phyloP scores from a whole-genome alignment of 2,888 invertebrate genomes.

The Oxystoma pomonae region DNA sequence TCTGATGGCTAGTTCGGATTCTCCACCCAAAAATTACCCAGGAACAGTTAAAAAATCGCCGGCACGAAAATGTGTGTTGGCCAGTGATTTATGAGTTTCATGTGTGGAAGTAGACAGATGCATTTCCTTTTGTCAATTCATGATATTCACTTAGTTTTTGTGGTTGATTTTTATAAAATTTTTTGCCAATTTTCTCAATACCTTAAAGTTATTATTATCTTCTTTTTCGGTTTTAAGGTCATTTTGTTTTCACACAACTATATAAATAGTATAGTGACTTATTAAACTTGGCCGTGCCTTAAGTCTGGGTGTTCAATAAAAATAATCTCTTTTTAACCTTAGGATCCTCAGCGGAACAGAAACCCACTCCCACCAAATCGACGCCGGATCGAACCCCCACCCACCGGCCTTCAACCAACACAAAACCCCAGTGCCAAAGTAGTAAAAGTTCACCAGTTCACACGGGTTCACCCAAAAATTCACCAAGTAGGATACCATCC shows the following conservation, averaged over 20 bases:
- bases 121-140: background rate
- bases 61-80: too few species aligned
- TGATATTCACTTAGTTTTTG: background rate
- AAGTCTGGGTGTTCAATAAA: too few species aligned
- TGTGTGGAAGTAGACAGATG: too few species aligned
- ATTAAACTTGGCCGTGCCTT: too few species aligned
- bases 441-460: constrained; percentile 54
- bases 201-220: too few species aligned
- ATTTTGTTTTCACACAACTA: too few species aligned
- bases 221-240: too few species aligned
- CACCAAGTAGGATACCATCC: constrained; percentile 50
- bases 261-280: too few species aligned
- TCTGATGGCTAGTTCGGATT: too few species aligned
- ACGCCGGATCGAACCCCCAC: constrained; percentile 51
- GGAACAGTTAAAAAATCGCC: too few species aligned
- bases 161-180: background rate
- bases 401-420: constrained; percentile 49
- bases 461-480: constrained; percentile 52
- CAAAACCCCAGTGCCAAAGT: constrained; percentile 45
- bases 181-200: background rate
- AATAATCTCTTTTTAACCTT: constrained; percentile 4
- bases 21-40: too few species aligned
- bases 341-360: constrained; percentile 61
- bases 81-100: too few species aligned
- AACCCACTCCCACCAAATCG: constrained; percentile 29